Conservation (phyloP, 2,797 vertebrate species). For the Silurus lanzhouensis region DNA sequence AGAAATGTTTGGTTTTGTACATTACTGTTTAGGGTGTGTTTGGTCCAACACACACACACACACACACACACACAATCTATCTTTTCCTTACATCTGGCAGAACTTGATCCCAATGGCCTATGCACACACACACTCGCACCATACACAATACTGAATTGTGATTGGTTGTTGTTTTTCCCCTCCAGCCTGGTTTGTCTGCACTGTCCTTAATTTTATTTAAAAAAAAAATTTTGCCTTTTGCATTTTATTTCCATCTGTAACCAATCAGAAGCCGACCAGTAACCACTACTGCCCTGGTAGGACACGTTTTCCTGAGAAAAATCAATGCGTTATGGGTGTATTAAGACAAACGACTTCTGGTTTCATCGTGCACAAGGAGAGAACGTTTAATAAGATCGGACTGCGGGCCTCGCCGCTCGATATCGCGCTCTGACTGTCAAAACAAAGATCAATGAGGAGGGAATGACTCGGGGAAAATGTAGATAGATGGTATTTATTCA, state of each 20-base stretch:
- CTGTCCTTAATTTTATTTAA: conserved; percentile 7
- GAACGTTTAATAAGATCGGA: conserved; percentile 34
- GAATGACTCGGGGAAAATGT: not conserved
- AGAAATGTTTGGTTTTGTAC: not conserved
- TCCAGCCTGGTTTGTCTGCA: not conserved
- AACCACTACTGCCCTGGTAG: conserved; percentile 11
- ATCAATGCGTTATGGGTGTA: conserved; percentile 61
- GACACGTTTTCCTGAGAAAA: conserved; percentile 15
- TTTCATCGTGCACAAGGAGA: not conserved
- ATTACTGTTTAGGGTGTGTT: not conserved
- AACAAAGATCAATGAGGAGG: conserved; percentile 9
- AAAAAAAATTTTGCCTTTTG: not conserved
- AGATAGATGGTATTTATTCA: too few relatives aligned
- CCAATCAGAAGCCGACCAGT: conserved; percentile 12
- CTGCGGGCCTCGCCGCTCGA: not conserved
- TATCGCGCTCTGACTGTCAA: conserved; percentile 20
- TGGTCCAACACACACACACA: not conserved
- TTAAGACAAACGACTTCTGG: conserved; percentile 55
- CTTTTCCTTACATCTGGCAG: conserved; percentile 17
- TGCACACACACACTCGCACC: not conserved
- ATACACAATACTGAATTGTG: too few relatives aligned
- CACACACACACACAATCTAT: not conserved
- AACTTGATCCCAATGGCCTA: conserved; percentile 15
- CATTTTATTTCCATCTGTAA: conserved; percentile 9
- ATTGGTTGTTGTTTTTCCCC: too few relatives aligned